These are phyloP conservation scores for Matsumyia berberina DNA, from an alignment of 2,888 invertebrate species.

Conservation along the genomic window DNA sequence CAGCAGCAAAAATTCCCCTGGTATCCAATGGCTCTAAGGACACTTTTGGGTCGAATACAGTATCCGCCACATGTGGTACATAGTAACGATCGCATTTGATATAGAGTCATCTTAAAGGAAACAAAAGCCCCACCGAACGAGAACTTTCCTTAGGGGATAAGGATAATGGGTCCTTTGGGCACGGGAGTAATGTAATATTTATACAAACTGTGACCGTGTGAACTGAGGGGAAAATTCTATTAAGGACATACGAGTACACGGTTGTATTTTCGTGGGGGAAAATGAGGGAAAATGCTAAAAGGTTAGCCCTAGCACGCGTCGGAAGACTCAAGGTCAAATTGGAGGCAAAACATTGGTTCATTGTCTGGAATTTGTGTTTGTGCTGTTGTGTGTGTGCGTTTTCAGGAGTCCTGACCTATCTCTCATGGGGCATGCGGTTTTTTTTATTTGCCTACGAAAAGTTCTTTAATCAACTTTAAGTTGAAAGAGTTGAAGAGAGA, in stretches of 20 bases:
- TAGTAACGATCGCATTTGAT: neutral
- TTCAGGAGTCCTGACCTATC: too few relatives aligned
- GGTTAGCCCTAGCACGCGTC: neutral
- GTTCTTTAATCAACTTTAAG: too few relatives aligned
- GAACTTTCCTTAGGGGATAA: conserved; percentile 9
- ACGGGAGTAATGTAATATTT: neutral
- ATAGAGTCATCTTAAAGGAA: neutral
- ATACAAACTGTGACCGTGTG: conserved; percentile 2
- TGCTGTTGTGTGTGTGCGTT: too few relatives aligned
- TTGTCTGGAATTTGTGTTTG: too few relatives aligned
- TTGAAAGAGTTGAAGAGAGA: too few relatives aligned
- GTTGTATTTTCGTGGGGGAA: neutral
- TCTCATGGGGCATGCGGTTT: too few relatives aligned
- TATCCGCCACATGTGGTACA: too few relatives aligned
- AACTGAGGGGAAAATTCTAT: conserved; percentile 11
- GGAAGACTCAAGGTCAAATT: too few relatives aligned
- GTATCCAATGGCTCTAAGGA: too few relatives aligned
- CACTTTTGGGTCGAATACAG: neutral
- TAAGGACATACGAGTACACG: neutral
- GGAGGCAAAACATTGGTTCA: too few relatives aligned
- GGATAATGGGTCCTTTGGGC: conserved; percentile 20
- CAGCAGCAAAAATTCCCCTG: too few relatives aligned
- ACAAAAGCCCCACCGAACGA: neutral
- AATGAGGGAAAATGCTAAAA: neutral
- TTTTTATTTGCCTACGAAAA: too few relatives aligned